A percentile compares a stretch with the other conserved stretches of the same genome.
Evolutionary conservation across 2,888 invertebrate species (phyloP).

Genomic region (Sarcophaga caerulescens): DNA sequence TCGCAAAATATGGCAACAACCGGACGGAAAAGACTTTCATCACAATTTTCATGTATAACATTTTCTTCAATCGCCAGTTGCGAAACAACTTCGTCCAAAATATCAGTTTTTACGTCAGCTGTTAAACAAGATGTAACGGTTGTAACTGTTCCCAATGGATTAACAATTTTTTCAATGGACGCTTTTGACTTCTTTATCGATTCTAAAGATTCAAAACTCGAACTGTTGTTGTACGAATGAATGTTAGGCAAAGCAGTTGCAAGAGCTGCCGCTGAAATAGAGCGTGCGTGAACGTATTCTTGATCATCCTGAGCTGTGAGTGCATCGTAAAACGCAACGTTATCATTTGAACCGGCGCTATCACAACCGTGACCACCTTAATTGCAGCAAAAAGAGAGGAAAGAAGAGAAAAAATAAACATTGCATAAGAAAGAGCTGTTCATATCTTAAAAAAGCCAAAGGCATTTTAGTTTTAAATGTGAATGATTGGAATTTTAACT

Average conservation of each 20-base stretch:
- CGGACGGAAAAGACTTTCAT: conserved; percentile 87
- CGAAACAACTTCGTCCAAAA: conserved; percentile 77
- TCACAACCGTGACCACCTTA: conserved; percentile 72
- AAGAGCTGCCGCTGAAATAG: conserved; percentile 69
- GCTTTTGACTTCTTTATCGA: conserved; percentile 58
- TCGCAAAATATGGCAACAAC: conserved; percentile 82
- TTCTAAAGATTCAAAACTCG: conserved; percentile 70
- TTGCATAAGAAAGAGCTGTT: conserved; percentile 66
- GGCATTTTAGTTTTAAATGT: conserved; percentile 82
- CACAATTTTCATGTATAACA: conserved; percentile 84
- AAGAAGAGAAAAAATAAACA: conserved; percentile 73
- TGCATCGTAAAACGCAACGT: conserved; percentile 77
- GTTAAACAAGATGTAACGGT: conserved; percentile 79
- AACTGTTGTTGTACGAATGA: conserved; percentile 72
- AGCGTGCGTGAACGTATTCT: conserved; percentile 54
- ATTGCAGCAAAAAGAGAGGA: conserved; percentile 72
- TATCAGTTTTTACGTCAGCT: conserved; percentile 76
- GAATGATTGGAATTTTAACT: conserved; percentile 61
- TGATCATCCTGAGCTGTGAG: conserved; percentile 75
- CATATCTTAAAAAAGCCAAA: conserved; percentile 86
- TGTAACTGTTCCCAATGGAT: conserved; percentile 88
- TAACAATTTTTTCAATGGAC: conserved; percentile 84
- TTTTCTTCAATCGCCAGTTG: conserved; percentile 77
- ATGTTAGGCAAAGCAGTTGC: conserved; percentile 76
- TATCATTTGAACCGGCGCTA: conserved; percentile 73